Percentiles rank a stretch among this genome's conserved stretches.
phyloP scores from a whole-genome alignment of 2,888 invertebrate species.

The Gnatocerus cornutus region DNA sequence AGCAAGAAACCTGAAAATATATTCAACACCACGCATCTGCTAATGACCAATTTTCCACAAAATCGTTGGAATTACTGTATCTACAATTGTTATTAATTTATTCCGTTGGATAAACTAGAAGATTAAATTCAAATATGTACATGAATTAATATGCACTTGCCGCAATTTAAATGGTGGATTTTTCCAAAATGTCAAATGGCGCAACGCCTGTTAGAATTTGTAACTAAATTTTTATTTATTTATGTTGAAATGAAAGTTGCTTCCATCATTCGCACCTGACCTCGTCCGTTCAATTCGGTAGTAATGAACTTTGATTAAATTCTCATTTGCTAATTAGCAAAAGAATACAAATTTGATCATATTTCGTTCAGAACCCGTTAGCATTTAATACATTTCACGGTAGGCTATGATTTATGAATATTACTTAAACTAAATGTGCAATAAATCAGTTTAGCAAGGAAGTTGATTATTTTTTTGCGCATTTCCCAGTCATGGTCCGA shows the following conservation, averaged over 20 bases:
- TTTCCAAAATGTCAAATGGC: no score
- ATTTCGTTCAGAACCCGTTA: slow-evolving; percentile 8
- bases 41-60: neutral
- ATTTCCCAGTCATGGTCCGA: slow-evolving; percentile 11
- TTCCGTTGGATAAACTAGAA: neutral
- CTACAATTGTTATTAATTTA: neutral
- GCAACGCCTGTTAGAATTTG: no score
- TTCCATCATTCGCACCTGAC: neutral
- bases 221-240: no score
- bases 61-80: neutral
- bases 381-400: neutral
- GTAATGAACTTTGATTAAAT: neutral
- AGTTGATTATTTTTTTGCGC: neutral
- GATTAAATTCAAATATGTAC: neutral
- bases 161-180: no score
- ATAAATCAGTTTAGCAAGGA: slow-evolving; percentile 4
- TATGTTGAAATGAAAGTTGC: neutral
- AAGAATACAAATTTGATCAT: neutral
- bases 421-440: neutral
- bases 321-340: neutral
- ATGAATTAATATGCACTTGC: no score
- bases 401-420: neutral
- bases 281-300: neutral
- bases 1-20: neutral
- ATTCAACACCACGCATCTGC: neutral